phyloP scores from a whole-genome alignment of 2,797 vertebrate genomes.

The Poecilia picta region DNA sequence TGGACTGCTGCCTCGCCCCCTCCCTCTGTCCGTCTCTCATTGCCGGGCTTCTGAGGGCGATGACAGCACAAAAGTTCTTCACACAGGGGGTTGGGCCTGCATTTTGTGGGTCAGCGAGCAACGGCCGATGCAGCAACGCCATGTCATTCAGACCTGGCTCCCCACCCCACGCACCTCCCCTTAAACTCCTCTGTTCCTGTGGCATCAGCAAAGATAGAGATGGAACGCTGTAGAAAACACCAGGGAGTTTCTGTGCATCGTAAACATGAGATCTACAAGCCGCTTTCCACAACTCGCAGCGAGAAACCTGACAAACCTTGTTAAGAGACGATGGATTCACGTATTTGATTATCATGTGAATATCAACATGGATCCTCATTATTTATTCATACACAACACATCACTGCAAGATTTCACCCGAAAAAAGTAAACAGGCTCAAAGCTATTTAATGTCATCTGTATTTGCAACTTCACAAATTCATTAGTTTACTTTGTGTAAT shows the following conservation, averaged over 20 bases:
- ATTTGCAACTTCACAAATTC: neutral
- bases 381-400: constrained; percentile 11
- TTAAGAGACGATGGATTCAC: constrained; percentile 64
- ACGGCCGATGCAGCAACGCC: constrained; percentile 68
- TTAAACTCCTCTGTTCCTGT: constrained; percentile 58
- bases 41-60: constrained; percentile 57
- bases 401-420: neutral
- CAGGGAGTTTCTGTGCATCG: constrained; percentile 60
- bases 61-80: constrained; percentile 80
- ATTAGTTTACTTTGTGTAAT: neutral
- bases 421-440: neutral
- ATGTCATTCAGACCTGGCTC: constrained; percentile 72
- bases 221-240: constrained; percentile 64
- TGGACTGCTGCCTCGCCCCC: constrained; percentile 44
- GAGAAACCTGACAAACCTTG: constrained; percentile 39
- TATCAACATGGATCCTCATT: constrained; percentile 5
- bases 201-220: constrained; percentile 78
- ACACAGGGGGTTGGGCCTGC: constrained; percentile 75
- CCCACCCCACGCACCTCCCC: constrained; percentile 15
- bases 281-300: constrained; percentile 56
- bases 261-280: constrained; percentile 65
- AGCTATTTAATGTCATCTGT: neutral
- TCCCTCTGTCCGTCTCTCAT: constrained; percentile 6
- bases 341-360: constrained; percentile 22
- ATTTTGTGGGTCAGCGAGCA: constrained; percentile 84